Conservation (phyloP, 2,113 vertebrate species). For the Osmerus eperlanus region DNA sequence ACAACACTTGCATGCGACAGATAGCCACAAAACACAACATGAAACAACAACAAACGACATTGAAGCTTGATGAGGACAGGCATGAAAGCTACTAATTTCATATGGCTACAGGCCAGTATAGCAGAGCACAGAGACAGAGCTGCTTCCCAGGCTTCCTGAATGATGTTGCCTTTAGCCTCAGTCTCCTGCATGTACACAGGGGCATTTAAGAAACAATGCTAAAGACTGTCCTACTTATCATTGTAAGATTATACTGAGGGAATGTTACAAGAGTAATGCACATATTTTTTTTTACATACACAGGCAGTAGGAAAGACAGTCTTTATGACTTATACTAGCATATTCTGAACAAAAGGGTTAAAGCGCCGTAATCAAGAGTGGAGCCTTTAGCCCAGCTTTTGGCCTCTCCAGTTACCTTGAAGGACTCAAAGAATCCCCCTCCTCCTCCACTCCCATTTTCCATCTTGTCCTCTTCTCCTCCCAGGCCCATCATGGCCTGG, state of each 20-base stretch:
- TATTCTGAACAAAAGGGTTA: too few relatives aligned
- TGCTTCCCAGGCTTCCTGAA: slow-evolving; percentile 24
- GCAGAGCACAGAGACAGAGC: slow-evolving; percentile 29
- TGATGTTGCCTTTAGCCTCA: slow-evolving; percentile 24
- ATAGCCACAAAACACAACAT: slow-evolving; percentile 14
- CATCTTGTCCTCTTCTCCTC: slow-evolving; percentile 86
- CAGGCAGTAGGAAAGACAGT: too few relatives aligned
- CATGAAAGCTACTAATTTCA: slow-evolving; percentile 10
- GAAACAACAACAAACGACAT: not conserved
- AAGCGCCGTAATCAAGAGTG: too few relatives aligned
- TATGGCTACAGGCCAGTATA: slow-evolving; percentile 35
- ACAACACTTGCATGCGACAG: slow-evolving; percentile 13
- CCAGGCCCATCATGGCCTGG: slow-evolving; percentile 91
- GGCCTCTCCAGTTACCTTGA: slow-evolving; percentile 80
- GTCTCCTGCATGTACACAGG: slow-evolving; percentile 10
- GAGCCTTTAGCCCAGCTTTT: not conserved
- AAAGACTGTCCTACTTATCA: too few relatives aligned
- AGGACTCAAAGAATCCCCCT: slow-evolving; percentile 93
- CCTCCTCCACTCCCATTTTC: slow-evolving; percentile 82
- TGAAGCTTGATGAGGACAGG: slow-evolving; percentile 9
- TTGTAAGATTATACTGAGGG: too few relatives aligned
- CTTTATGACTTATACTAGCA: too few relatives aligned
- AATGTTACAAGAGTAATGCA: too few relatives aligned
- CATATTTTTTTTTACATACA: too few relatives aligned
- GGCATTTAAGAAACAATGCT: not conserved